These are phyloP conservation scores for Malurus alboscapulatus DNA, from an alignment of 2,113 vertebrate genomes.

Conservation along the genomic window DNA sequence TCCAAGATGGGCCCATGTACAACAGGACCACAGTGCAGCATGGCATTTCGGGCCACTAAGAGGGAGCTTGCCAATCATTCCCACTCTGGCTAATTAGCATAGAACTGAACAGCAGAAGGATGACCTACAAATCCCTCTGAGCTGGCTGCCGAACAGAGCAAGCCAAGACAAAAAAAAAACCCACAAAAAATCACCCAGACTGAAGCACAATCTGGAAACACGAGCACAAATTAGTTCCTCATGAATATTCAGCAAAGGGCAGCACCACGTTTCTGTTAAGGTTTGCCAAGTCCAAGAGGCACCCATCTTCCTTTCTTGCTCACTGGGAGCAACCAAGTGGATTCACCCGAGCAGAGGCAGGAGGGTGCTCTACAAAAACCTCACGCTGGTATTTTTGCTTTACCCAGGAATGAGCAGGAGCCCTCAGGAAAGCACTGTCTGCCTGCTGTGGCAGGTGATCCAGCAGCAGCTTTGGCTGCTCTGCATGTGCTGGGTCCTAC, in stretches of 20 bases:
- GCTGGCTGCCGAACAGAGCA: slow-evolving; percentile 8
- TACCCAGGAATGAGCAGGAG: neutral
- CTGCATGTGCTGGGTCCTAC: fast-evolving
- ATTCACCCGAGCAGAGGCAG: fast-evolving
- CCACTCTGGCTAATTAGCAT: neutral
- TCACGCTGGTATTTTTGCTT: neutral
- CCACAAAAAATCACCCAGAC: neutral
- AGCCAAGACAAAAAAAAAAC: neutral
- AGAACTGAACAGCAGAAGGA: slow-evolving; percentile 21
- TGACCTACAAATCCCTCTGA: slow-evolving; percentile 14
- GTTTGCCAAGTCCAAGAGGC: neutral
- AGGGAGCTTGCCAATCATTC: neutral
- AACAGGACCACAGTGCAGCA: neutral
- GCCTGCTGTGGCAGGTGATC: neutral
- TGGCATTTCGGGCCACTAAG: neutral
- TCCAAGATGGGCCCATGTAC: fast-evolving
- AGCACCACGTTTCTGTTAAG: neutral
- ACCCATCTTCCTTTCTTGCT: neutral
- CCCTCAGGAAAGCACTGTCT: no score
- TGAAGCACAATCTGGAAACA: slow-evolving; percentile 15
- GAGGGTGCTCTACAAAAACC: neutral
- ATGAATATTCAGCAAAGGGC: slow-evolving; percentile 37
- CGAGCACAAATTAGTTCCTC: neutral
- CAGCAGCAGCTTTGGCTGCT: neutral
- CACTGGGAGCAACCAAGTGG: fast-evolving